Evolutionary conservation across 2,113 vertebrate species (phyloP).

Genomic region (Pteropus alecto): DNA sequence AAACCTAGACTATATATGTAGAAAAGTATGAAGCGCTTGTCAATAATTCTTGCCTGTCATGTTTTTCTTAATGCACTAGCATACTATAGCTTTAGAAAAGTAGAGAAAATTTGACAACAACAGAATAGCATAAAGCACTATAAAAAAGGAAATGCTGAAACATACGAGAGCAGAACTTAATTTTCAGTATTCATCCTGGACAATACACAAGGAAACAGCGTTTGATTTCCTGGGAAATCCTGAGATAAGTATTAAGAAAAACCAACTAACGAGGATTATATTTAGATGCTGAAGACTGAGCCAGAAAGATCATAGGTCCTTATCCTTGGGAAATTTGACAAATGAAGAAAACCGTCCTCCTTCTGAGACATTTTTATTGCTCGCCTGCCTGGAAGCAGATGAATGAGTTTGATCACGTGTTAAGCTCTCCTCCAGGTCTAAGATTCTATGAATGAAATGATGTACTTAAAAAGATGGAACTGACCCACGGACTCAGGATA

Average conservation of each 20-base stretch:
- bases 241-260: not conserved
- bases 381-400: slow-evolving; percentile 37
- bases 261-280: not conserved
- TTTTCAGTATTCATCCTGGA: not conserved
- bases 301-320: not conserved
- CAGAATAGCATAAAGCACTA: not conserved
- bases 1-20: not conserved
- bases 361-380: slow-evolving; percentile 33
- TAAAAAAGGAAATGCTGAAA: not conserved
- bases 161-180: not conserved
- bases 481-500: slow-evolving; percentile 37
- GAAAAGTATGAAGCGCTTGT: not conserved
- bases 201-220: not conserved
- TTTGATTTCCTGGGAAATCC: not conserved
- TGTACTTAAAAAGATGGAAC: slow-evolving; percentile 52
- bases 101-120: not conserved
- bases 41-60: not conserved
- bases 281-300: not conserved
- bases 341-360: not conserved
- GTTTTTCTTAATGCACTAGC: not conserved
- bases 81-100: not conserved
- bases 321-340: slow-evolving; percentile 11
- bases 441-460: slow-evolving; percentile 60
- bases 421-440: not conserved
- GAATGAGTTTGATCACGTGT: slow-evolving; percentile 43